Evolutionary conservation across 2,797 vertebrate genomes (phyloP).

Genomic region (Denticeps clupeoides): DNA sequence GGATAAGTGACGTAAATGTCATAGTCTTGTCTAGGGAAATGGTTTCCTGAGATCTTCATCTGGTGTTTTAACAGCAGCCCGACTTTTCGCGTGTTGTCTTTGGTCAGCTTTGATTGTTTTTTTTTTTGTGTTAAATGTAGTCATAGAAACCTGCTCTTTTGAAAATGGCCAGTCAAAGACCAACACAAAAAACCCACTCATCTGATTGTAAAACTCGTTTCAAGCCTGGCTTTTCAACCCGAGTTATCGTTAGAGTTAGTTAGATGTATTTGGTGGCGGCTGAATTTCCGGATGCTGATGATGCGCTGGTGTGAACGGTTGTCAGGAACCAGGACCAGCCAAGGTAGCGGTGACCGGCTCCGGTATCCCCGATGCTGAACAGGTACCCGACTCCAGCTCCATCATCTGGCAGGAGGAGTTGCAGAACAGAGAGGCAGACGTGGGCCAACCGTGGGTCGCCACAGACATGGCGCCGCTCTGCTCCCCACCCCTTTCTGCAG

Average conservation of each 20-base stretch:
- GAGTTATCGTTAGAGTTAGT: background rate
- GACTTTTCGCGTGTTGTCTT: no score
- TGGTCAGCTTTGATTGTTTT: no score
- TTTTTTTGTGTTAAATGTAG: no score
- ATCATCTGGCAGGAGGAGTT: conserved; percentile 74
- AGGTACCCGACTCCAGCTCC: conserved; percentile 65
- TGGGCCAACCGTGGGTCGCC: conserved; percentile 47
- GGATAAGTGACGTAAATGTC: no score
- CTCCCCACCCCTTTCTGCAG: conserved; percentile 37
- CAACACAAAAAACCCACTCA: no score
- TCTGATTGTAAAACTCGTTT: no score
- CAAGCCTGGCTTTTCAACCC: no score
- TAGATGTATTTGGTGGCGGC: background rate
- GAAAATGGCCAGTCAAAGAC: no score
- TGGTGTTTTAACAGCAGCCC: no score
- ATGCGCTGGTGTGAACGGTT: background rate
- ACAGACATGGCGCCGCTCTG: conserved; percentile 47
- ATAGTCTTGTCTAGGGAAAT: no score
- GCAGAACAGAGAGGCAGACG: conserved; percentile 61
- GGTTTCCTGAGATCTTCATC: no score
- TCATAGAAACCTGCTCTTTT: no score
- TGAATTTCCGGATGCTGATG: background rate
- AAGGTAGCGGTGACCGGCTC: conserved; percentile 67
- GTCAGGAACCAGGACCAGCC: conserved; percentile 66
- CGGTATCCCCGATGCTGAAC: conserved; percentile 64